These are phyloP conservation scores for Epiperipatus broadwayi DNA, from an alignment of 2,888 invertebrate genomes.

Conservation along the genomic window DNA sequence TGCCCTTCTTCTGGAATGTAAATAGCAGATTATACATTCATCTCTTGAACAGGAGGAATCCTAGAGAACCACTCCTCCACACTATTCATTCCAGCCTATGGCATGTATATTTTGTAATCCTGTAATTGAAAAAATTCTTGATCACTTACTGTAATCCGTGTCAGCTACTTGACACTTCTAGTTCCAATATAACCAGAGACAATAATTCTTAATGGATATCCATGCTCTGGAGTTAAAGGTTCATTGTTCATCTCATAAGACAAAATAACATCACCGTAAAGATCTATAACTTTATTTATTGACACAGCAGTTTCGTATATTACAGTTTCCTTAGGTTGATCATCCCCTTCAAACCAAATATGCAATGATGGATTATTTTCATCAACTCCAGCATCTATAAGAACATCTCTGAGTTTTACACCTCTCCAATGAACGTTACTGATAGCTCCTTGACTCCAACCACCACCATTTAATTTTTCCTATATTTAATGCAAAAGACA, in stretches of 20 bases:
- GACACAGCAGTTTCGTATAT: too few relatives aligned
- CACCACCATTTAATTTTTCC: too few relatives aligned
- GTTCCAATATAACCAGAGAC: constrained; percentile 89
- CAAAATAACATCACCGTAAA: constrained; percentile 53
- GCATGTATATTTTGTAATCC: constrained; percentile 93
- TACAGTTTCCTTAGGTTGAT: too few relatives aligned
- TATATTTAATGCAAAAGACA: too few relatives aligned
- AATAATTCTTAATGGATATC: constrained; percentile 64
- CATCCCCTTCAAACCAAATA: too few relatives aligned
- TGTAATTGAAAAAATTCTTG: constrained; percentile 90
- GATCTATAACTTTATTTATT: constrained; percentile 40
- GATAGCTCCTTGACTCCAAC: constrained; percentile 74
- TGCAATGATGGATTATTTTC: constrained; percentile 19
- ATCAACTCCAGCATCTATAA: constrained; percentile 19
- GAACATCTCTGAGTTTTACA: constrained; percentile 37
- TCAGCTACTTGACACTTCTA: constrained; percentile 88
- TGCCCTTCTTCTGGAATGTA: constrained; percentile 56
- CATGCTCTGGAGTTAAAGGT: constrained; percentile 69
- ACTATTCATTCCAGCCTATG: too few relatives aligned
- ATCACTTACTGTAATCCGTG: too few relatives aligned
- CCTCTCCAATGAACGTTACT: constrained; percentile 82
- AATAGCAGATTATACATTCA: constrained; percentile 84
- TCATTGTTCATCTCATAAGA: constrained; percentile 91
- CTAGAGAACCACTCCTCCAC: too few relatives aligned
- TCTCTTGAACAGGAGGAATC: constrained; percentile 73